Conservation (phyloP, 2,797 vertebrate species). For the Xiphorhynchus erythropygius region DNA sequence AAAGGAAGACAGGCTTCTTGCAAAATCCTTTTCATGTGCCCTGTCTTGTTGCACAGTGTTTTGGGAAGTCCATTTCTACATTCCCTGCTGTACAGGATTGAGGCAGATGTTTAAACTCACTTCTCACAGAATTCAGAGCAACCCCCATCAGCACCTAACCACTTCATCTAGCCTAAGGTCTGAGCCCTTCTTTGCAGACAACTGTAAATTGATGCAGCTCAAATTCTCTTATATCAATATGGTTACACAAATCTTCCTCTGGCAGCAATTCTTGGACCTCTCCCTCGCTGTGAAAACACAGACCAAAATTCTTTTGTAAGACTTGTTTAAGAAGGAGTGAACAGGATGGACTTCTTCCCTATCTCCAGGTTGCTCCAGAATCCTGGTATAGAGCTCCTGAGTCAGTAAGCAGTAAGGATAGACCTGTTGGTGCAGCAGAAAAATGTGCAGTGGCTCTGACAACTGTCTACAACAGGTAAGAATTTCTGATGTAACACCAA, state of each 20-base stretch:
- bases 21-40: neutral
- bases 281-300: neutral
- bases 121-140: neutral
- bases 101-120: constrained; percentile 15
- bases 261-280: neutral
- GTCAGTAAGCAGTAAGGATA: neutral
- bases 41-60: neutral
- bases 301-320: neutral
- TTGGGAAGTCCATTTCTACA: neutral
- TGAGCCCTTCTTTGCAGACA: neutral
- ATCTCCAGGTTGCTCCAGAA: neutral
- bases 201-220: neutral
- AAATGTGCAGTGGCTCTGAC: neutral
- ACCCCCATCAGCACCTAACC: neutral
- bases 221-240: neutral
- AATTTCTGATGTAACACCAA: neutral
- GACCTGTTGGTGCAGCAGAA: neutral
- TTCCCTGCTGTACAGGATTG: neutral
- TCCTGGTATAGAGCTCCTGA: neutral
- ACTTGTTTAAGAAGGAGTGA: neutral
- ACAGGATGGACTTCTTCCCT: accelerated
- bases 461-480: neutral
- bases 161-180: neutral
- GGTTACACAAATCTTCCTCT: neutral
- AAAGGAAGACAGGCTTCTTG: neutral